Evolutionary conservation across 2,888 invertebrate species (phyloP).

Genomic region (Cryptophagus acutangulus): DNA sequence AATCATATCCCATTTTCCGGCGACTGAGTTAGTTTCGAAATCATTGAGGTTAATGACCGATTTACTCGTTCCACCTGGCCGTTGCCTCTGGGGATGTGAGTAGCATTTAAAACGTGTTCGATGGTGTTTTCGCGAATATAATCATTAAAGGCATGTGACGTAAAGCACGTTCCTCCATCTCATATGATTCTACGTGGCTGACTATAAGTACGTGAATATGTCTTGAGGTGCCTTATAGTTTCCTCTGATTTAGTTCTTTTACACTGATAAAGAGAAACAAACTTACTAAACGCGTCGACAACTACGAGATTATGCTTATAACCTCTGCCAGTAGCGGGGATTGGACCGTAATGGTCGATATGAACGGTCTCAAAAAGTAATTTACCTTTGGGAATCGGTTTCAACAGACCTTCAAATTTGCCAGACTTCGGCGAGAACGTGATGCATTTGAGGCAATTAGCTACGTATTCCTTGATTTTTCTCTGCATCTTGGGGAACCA

Average conservation of each 20-base stretch:
- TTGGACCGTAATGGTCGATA: conserved; percentile 7
- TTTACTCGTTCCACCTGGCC: conserved; percentile 25
- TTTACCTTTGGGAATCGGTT: conserved; percentile 7
- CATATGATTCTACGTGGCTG: conserved; percentile 17
- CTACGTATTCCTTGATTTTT: neutral
- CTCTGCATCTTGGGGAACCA: conserved; percentile 3
- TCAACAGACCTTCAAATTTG: conserved; percentile 1
- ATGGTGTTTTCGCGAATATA: conserved; percentile 15
- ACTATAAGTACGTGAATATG: conserved; percentile 15
- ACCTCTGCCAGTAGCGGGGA: neutral
- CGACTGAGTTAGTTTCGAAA: conserved; percentile 13
- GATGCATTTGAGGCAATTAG: conserved; percentile 7
- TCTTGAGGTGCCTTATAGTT: conserved; percentile 5
- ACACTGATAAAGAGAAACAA: conserved; percentile 5
- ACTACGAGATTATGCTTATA: conserved; percentile 4
- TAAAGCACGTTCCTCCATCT: conserved; percentile 22
- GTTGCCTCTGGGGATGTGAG: conserved; percentile 22
- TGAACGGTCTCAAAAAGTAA: conserved; percentile 5
- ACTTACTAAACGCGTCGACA: conserved; percentile 7
- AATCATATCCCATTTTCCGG: conserved; percentile 20
- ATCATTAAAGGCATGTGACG: conserved; percentile 15
- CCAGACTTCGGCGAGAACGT: conserved; percentile 1
- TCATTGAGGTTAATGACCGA: conserved; percentile 17
- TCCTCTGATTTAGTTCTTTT: neutral
- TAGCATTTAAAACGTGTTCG: conserved; percentile 19